These are phyloP conservation scores for Brachypalpus laphriformis DNA, from an alignment of 2,888 invertebrate species.

Conservation along the genomic window DNA sequence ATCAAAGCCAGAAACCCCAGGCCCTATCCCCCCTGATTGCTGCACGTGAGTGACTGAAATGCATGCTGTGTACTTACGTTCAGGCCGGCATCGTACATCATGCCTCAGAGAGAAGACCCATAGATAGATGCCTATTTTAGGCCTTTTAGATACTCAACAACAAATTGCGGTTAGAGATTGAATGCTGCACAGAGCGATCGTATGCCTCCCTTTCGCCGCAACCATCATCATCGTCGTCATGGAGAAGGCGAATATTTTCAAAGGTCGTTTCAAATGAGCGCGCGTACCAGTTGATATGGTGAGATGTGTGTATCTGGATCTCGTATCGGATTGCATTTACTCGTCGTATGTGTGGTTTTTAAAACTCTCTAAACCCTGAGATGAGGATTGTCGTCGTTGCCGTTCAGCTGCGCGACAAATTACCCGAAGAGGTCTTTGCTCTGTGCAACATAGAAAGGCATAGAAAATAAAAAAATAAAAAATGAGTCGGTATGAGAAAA, in stretches of 20 bases:
- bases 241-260: conserved; percentile 75
- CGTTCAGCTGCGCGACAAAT: conserved; percentile 66
- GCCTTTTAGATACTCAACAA: conserved; percentile 64
- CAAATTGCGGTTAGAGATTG: conserved; percentile 71
- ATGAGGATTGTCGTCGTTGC: conserved; percentile 45
- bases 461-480: background rate
- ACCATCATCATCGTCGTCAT: conserved; percentile 22
- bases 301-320: conserved; percentile 47
- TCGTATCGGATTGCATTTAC: conserved; percentile 55
- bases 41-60: conserved; percentile 32
- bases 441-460: conserved; percentile 39
- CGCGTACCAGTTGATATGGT: conserved; percentile 53
- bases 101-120: conserved; percentile 46
- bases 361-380: conserved; percentile 64
- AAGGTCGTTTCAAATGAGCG: conserved; percentile 75
- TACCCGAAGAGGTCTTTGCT: conserved; percentile 72
- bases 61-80: conserved; percentile 27
- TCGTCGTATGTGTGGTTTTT: conserved; percentile 38
- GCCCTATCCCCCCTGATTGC: background rate
- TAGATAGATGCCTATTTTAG: conserved; percentile 65
- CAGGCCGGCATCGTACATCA: conserved; percentile 28
- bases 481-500: conserved; percentile 58
- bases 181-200: conserved; percentile 55
- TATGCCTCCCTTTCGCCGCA: conserved; percentile 53
- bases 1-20: conserved; percentile 33